Conservation (phyloP, 1,140 invertebrate species). For the Scaptomyza hsui region DNA sequence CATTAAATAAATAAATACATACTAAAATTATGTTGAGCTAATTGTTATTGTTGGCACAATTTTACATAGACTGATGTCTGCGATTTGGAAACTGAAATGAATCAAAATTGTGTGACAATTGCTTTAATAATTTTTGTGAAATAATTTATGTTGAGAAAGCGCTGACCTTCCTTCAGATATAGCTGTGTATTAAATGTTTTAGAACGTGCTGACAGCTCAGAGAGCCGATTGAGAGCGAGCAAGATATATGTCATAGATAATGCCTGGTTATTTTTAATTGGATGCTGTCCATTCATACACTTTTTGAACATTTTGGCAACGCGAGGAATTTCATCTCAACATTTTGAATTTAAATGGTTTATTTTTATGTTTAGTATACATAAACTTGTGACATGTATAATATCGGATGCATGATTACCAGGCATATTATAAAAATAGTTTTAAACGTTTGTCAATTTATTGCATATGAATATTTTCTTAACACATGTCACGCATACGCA, state of each 20-base stretch:
- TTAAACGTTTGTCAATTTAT: not conserved
- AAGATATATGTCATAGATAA: slow-evolving; percentile 21
- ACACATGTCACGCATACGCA: slow-evolving; percentile 27
- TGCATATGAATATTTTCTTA: not conserved
- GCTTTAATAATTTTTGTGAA: slow-evolving; percentile 1
- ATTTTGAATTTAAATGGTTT: slow-evolving; percentile 9
- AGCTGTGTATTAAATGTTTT: not conserved
- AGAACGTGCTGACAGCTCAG: slow-evolving; percentile 24
- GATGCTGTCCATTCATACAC: slow-evolving; percentile 16
- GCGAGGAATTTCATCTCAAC: slow-evolving; percentile 28
- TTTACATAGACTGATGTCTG: not conserved
- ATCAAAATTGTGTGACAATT: slow-evolving; percentile 32
- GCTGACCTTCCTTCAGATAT: slow-evolving; percentile 40
- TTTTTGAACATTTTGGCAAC: slow-evolving; percentile 14
- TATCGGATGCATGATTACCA: not conserved
- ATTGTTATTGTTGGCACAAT: slow-evolving; percentile 15
- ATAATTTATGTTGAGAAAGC: slow-evolving; percentile 11
- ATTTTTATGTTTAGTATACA: not conserved
- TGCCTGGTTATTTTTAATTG: slow-evolving; percentile 40
- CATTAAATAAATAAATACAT: slow-evolving; percentile 13
- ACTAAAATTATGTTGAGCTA: slow-evolving; percentile 13
- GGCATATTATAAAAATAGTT: not conserved
- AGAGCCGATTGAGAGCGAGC: not conserved
- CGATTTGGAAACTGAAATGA: slow-evolving; percentile 13
- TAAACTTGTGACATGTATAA: not conserved